A percentile compares a stretch with the other conserved stretches of the same genome.
phyloP scores from a whole-genome alignment of 2,797 vertebrate genomes.

The Pitangus sulphuratus region DNA sequence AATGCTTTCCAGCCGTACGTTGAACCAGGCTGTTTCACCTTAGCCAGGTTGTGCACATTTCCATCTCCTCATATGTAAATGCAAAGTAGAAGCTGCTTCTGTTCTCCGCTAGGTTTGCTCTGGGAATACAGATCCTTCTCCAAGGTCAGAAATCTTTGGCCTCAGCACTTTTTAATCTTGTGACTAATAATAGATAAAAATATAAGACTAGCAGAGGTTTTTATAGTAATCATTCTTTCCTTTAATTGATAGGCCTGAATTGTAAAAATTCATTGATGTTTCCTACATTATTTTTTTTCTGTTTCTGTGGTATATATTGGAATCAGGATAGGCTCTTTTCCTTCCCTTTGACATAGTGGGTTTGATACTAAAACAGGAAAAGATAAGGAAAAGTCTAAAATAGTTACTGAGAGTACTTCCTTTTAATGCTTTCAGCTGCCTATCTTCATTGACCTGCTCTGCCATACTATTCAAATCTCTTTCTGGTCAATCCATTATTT shows the following conservation, averaged over 20 bases:
- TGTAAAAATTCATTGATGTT: rapidly evolving
- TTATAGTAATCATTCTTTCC: not conserved
- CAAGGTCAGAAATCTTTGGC: not conserved
- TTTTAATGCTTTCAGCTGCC: not conserved
- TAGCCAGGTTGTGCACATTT: rapidly evolving
- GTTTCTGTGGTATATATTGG: not conserved
- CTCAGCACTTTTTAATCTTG: not conserved
- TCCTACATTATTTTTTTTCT: not conserved
- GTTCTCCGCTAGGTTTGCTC: not conserved
- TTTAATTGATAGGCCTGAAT: not conserved
- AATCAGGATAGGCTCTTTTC: not conserved
- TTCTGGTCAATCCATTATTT: not conserved
- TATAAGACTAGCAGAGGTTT: not conserved
- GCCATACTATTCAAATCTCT: not conserved
- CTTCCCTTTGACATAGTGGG: not conserved
- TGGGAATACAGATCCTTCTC: not conserved
- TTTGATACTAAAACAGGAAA: conserved; percentile 7
- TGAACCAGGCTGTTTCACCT: not conserved
- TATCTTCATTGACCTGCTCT: not conserved
- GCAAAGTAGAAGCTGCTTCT: not conserved
- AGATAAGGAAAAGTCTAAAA: not conserved
- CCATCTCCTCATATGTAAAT: not conserved
- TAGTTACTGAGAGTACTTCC: not conserved
- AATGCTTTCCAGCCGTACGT: not conserved
- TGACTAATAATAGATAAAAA: not conserved